Conservation (phyloP, 2,113 vertebrate genomes). For the Limanda limanda region DNA sequence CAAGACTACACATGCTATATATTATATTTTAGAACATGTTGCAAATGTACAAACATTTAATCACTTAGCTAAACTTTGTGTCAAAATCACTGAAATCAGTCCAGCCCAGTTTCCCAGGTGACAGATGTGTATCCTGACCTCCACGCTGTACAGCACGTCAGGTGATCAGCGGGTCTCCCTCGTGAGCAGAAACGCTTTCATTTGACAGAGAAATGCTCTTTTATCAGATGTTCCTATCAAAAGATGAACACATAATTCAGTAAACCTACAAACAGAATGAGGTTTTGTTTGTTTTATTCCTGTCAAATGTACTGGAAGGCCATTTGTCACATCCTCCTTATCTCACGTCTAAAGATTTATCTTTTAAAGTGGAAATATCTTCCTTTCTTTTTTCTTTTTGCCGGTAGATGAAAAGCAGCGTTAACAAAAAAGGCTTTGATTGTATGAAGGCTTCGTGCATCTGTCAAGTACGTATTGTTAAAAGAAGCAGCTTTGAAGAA, state of each 20-base stretch:
- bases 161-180: neutral
- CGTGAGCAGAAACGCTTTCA: neutral
- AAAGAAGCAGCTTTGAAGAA: slow-evolving; percentile 25
- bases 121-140: neutral
- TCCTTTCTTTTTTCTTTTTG: neutral
- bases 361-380: slow-evolving; percentile 31
- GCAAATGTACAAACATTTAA: too few relatives aligned
- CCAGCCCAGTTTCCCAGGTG: too few relatives aligned
- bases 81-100: too few relatives aligned
- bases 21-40: too few relatives aligned
- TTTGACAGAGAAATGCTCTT: neutral
- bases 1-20: too few relatives aligned
- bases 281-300: slow-evolving; percentile 38
- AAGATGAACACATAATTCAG: slow-evolving; percentile 34
- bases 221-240: slow-evolving; percentile 24
- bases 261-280: slow-evolving; percentile 35
- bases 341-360: slow-evolving; percentile 46
- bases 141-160: neutral
- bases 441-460: neutral
- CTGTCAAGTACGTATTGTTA: slow-evolving; percentile 23
- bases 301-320: slow-evolving; percentile 33
- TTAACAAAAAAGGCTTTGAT: slow-evolving; percentile 24
- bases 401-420: neutral
- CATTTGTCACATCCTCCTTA: slow-evolving; percentile 55
- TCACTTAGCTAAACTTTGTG: too few relatives aligned